Evolutionary conservation across 2,113 vertebrate species (phyloP).

Genomic region (Triplophysa siluroides): DNA sequence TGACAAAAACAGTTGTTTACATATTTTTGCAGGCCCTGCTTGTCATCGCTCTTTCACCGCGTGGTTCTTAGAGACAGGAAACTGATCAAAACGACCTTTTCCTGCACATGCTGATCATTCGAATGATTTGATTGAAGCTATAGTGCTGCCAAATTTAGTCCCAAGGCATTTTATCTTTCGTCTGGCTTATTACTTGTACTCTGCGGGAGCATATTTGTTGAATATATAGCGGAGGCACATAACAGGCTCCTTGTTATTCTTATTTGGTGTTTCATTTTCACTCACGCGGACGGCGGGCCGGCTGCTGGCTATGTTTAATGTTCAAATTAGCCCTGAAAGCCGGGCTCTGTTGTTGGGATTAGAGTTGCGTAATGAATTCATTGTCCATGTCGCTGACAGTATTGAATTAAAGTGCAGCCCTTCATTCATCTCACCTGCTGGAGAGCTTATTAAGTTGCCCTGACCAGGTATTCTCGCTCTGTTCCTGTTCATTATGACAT

Average conservation of each 20-base stretch:
- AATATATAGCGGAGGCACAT: constrained; percentile 15
- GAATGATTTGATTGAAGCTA: constrained; percentile 17
- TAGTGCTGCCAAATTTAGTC: constrained; percentile 36
- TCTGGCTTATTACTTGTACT: constrained; percentile 21
- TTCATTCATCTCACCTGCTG: constrained; percentile 52
- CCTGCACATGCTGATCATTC: constrained; percentile 39
- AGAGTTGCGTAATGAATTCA: constrained; percentile 55
- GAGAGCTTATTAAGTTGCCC: constrained; percentile 45
- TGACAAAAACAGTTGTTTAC: no score
- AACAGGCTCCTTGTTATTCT: constrained; percentile 42
- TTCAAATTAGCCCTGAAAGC: constrained; percentile 55
- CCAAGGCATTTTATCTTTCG: constrained; percentile 41
- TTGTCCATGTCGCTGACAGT: constrained; percentile 39
- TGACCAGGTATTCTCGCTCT: constrained; percentile 33
- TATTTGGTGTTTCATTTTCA: constrained; percentile 40
- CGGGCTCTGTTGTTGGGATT: constrained; percentile 36
- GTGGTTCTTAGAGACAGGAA: constrained; percentile 11
- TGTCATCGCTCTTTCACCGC: constrained; percentile 21
- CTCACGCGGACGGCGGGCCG: neutral
- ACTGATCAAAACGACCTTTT: neutral
- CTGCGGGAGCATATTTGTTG: constrained; percentile 13
- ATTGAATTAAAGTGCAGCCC: constrained; percentile 54
- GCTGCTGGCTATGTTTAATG: constrained; percentile 37
- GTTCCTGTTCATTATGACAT: constrained; percentile 29
- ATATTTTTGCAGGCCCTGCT: constrained; percentile 8